Percentiles rank a stretch among this genome's conserved stretches.
Evolutionary conservation across 2,797 vertebrate species (phyloP).

Genomic region (Bufotes viridis): DNA sequence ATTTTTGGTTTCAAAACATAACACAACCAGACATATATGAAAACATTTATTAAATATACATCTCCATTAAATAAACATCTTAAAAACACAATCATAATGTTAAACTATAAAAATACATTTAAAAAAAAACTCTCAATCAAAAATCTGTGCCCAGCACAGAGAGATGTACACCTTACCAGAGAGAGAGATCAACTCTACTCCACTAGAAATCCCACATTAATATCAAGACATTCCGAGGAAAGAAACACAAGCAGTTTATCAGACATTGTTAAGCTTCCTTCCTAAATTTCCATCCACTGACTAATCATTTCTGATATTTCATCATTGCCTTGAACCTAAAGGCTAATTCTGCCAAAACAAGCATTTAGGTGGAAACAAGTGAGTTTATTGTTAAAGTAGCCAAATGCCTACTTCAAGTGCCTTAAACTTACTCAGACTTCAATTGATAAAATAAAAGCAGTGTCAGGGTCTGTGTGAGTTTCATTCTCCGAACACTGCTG

Average conservation of each 20-base stretch:
- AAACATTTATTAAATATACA: slow-evolving; percentile 56
- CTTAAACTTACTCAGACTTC: too few relatives aligned
- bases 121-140: slow-evolving; percentile 18
- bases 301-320: not conserved
- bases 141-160: slow-evolving; percentile 41
- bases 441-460: not conserved
- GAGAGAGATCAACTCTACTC: slow-evolving; percentile 39
- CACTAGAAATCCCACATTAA: not conserved
- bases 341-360: not conserved
- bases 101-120: slow-evolving; percentile 51
- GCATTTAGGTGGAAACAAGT: not conserved
- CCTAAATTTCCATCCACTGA: not conserved
- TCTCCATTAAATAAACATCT: slow-evolving; percentile 46
- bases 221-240: not conserved
- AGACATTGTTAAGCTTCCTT: slow-evolving; percentile 9
- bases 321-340: not conserved
- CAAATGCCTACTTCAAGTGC: too few relatives aligned
- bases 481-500: not conserved
- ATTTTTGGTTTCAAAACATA: not conserved
- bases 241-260: not conserved
- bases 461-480: not conserved
- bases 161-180: not conserved
- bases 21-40: slow-evolving; percentile 15
- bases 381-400: too few relatives aligned
- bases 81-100: slow-evolving; percentile 28